Percentiles rank a stretch among this genome's conserved stretches.
These are phyloP conservation scores for Eulithis prunata DNA, from an alignment of 2,888 invertebrate genomes.

Conservation along the genomic window DNA sequence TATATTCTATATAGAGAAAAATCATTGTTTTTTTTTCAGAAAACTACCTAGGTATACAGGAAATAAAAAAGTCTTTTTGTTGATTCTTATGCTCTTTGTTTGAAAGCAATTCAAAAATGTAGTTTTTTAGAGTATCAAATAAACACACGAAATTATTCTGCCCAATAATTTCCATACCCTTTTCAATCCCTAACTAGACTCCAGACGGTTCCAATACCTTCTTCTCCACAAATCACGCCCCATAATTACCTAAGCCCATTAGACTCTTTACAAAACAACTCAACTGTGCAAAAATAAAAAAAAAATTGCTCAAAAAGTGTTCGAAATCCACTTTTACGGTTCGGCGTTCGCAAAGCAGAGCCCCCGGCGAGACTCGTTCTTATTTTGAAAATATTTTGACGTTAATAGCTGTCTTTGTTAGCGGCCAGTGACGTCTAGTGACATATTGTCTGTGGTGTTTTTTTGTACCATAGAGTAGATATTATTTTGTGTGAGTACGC, in stretches of 20 bases:
- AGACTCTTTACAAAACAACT: constrained; percentile 39
- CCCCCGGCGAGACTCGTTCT: constrained; percentile 69
- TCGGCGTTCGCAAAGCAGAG: constrained; percentile 67
- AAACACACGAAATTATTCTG: neutral
- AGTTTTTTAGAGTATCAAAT: neutral
- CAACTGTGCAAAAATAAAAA: constrained; percentile 37
- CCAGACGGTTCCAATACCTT: neutral
- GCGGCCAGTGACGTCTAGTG: constrained; percentile 54
- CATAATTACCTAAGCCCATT: constrained; percentile 37
- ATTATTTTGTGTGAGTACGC: constrained; percentile 8
- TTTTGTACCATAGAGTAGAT: constrained; percentile 22
- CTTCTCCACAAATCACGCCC: constrained; percentile 29
- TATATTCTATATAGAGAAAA: too few species aligned
- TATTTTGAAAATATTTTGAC: constrained; percentile 84
- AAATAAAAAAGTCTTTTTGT: too few species aligned
- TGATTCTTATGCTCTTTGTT: too few species aligned
- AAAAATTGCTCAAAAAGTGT: constrained; percentile 39
- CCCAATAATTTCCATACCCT: neutral
- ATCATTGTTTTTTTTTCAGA: too few species aligned
- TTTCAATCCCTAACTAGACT: constrained; percentile 4
- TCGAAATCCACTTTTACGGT: constrained; percentile 43
- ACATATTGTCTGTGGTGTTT: constrained; percentile 60
- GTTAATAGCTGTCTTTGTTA: constrained; percentile 75
- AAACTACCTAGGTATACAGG: too few species aligned
- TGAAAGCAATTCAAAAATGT: too few species aligned